Percentiles rank a stretch among this genome's conserved stretches.
Evolutionary conservation across 1,140 invertebrate species (phyloP).

Genomic region (Drosophila sp.): DNA sequence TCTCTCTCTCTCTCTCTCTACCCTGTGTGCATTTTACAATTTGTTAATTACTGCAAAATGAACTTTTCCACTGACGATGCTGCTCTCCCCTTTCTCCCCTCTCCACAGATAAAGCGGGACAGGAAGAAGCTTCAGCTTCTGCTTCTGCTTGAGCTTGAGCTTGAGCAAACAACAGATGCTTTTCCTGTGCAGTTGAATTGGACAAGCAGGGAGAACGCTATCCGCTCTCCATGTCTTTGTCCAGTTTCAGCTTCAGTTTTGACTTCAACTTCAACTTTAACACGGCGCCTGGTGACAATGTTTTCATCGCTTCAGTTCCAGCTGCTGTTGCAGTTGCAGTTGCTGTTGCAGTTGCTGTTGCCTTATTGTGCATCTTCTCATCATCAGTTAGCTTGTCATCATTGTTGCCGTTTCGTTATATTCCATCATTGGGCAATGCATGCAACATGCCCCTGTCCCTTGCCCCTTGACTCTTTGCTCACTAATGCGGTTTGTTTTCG

Average conservation of each 20-base stretch:
- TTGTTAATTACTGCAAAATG: slow-evolving; percentile 82
- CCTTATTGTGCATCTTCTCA: slow-evolving; percentile 3
- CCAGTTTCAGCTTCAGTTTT: neutral
- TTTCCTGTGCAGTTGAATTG: slow-evolving; percentile 49
- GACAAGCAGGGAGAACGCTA: slow-evolving; percentile 16
- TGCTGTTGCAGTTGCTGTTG: too few relatives aligned
- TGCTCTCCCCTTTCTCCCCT: too few relatives aligned
- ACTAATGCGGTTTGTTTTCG: slow-evolving; percentile 80
- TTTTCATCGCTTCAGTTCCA: slow-evolving; percentile 55
- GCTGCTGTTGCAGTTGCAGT: neutral
- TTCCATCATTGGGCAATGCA: slow-evolving; percentile 45
- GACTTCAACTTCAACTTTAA: neutral
- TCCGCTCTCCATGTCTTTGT: slow-evolving; percentile 12
- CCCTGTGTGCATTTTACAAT: slow-evolving; percentile 68
- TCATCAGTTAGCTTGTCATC: slow-evolving; percentile 67
- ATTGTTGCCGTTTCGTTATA: slow-evolving; percentile 64
- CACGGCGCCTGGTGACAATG: slow-evolving; percentile 57
- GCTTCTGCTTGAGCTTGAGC: too few relatives aligned
- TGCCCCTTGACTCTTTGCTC: slow-evolving; percentile 32
- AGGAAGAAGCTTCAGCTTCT: slow-evolving; percentile 24
- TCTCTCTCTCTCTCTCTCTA: too few relatives aligned
- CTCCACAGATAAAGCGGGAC: neutral
- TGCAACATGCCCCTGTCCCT: neutral
- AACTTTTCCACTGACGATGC: slow-evolving; percentile 59
- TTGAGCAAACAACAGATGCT: slow-evolving; percentile 67